Evolutionary conservation across 35 echinoderm and acorn worm species (phyloP), one percentile per base, ranked within the genome.

Genomic region (Acanthaster planci): DNA sequence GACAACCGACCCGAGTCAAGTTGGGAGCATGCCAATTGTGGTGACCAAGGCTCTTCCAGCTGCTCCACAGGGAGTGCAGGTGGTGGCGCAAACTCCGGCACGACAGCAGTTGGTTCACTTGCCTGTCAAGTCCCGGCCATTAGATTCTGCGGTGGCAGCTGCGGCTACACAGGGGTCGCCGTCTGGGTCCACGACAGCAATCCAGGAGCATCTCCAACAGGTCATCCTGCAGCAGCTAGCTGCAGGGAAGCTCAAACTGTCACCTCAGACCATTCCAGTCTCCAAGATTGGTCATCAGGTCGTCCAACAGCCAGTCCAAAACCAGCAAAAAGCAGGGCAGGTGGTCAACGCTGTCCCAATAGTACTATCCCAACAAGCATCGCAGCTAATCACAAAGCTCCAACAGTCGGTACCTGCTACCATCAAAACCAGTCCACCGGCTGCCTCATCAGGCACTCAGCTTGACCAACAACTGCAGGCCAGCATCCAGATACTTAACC

Each of bases 131-230:
- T 26, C 26, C 22, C 21, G 64, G 14, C 22, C 22, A 6, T 27
- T 72, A 26, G 64, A 31, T 2, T 26, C 64, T 0, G 34, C 23
- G 2, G 14, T 26, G 2, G 0, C 18, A 19, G 21, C 59, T 26
- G 21, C 14, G 64, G 64, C 30, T 31, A 10, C 64, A 14, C 29
- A 14, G 30, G 64, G 23, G 34, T 14, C 15, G 10, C 10, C 26
- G 9, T 72, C 7, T 19, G n/a, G 14, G 26, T 34, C 18, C 14
- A 26, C 19, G 34, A 72, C 64, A 21, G 10, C 30, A 72, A 31
- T 72, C 23, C 64, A 72, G 34, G 26, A 72, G n/a, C 64, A 72
- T 26, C 64, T 72, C 2, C 64, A 72, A 26, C 64, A 72, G 9
- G 64, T 72, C 26, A 29, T 72, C 30, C n/a, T 72, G 30, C 26